Evolutionary conservation across 2,113 vertebrate genomes (phyloP).

Genomic region (Aspidoscelis tigris): DNA sequence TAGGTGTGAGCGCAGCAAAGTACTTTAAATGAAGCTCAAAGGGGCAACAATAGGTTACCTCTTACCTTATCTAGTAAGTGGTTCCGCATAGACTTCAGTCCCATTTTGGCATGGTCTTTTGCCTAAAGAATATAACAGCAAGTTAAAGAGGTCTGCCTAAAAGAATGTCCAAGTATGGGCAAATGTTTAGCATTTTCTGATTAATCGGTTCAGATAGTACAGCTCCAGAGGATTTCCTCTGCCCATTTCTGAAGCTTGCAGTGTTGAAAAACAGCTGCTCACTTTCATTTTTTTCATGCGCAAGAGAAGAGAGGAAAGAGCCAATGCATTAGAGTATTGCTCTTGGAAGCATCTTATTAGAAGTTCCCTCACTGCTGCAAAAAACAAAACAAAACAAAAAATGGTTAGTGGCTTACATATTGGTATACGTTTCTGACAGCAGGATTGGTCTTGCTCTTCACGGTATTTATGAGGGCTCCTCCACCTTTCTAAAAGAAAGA

Average conservation of each 20-base stretch:
- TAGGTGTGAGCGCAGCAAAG: too few species aligned
- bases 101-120: slow-evolving; percentile 76
- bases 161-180: too few species aligned
- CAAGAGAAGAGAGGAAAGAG: too few species aligned
- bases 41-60: background rate
- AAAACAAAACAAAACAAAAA: too few species aligned
- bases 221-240: background rate
- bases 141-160: background rate
- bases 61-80: slow-evolving; percentile 82
- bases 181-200: too few species aligned
- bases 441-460: slow-evolving; percentile 85
- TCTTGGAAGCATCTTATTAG: background rate
- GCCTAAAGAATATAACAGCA: slow-evolving; percentile 53
- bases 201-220: background rate
- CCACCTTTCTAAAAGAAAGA: slow-evolving; percentile 83
- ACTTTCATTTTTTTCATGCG: background rate
- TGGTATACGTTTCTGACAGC: slow-evolving; percentile 77
- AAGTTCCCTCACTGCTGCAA: background rate
- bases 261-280: background rate
- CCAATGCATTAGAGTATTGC: too few species aligned
- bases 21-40: background rate
- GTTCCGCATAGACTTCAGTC: slow-evolving; percentile 78
- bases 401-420: slow-evolving; percentile 72
- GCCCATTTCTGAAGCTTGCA: too few species aligned
- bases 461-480: slow-evolving; percentile 84